Evolutionary conservation across 1,140 invertebrate genomes (phyloP).

Genomic region (Caenorhabditis briggsae): DNA sequence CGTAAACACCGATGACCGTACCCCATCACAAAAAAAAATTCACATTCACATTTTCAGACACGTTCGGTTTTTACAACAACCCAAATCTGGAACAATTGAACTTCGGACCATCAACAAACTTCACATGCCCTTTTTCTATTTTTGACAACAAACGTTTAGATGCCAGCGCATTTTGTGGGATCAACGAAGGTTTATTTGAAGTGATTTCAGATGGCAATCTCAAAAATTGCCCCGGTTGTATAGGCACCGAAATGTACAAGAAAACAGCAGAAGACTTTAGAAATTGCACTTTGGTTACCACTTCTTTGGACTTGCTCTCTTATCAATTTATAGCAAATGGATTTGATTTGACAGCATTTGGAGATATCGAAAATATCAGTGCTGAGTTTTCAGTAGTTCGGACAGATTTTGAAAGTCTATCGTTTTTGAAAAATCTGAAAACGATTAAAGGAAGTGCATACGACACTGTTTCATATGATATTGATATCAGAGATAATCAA

Average conservation of each 20-base stretch:
- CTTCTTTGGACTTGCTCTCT: neutral
- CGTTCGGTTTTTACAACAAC: neutral
- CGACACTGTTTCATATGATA: neutral
- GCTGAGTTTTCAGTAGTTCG: neutral
- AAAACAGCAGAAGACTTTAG: neutral
- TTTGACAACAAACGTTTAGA: neutral
- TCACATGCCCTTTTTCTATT: neutral
- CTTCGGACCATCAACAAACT: neutral
- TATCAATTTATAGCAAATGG: neutral
- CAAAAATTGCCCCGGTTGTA: neutral
- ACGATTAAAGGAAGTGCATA: neutral
- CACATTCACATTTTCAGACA: no score
- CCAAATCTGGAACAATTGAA: neutral
- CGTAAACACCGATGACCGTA: no score
- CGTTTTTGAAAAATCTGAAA: slow-evolving; percentile 6
- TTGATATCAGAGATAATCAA: neutral
- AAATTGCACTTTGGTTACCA: neutral
- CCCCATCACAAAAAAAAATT: no score
- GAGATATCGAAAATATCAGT: slow-evolving; percentile 1
- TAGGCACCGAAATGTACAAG: neutral
- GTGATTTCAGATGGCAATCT: neutral
- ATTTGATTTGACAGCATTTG: neutral
- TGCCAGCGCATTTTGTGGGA: neutral
- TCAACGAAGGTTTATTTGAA: neutral
- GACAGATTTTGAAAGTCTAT: neutral